Evolutionary conservation across 2,888 invertebrate species (phyloP).

Genomic region (Seira musarum): DNA sequence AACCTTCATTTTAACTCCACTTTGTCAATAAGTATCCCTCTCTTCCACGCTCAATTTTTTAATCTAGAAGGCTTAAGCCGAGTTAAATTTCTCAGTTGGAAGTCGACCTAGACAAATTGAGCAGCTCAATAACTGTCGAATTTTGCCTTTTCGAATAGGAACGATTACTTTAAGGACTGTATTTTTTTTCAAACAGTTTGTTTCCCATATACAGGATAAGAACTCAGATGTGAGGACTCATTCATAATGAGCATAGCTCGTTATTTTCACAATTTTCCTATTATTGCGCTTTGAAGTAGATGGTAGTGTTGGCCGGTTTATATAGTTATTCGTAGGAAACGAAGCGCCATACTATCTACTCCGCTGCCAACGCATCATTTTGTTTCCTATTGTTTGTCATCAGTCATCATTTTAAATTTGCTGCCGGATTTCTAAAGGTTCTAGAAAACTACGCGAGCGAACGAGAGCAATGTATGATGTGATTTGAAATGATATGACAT

Average conservation of each 20-base stretch:
- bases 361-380: not conserved
- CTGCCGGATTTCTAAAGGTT: not conserved
- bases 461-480: too few species aligned
- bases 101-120: conserved; percentile 63
- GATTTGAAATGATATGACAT: conserved; percentile 42
- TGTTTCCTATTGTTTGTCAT: conserved; percentile 21
- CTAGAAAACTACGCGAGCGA: not conserved
- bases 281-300: too few species aligned
- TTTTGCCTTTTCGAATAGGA: conserved; percentile 1
- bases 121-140: conserved; percentile 60
- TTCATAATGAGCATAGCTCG: too few species aligned
- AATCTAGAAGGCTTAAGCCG: not conserved
- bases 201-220: too few species aligned
- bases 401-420: conserved; percentile 40
- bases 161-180: too few species aligned
- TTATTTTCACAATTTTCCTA: too few species aligned
- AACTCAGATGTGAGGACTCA: too few species aligned
- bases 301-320: too few species aligned
- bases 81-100: conserved; percentile 57
- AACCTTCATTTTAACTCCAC: not conserved
- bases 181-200: too few species aligned
- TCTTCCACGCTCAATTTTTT: conserved; percentile 16
- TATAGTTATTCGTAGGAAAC: not conserved
- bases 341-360: too few species aligned
- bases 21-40: not conserved